Percentiles rank a stretch among this genome's conserved stretches.
phyloP scores from a whole-genome alignment of 2,888 invertebrate species.

The Empis stercorea region DNA sequence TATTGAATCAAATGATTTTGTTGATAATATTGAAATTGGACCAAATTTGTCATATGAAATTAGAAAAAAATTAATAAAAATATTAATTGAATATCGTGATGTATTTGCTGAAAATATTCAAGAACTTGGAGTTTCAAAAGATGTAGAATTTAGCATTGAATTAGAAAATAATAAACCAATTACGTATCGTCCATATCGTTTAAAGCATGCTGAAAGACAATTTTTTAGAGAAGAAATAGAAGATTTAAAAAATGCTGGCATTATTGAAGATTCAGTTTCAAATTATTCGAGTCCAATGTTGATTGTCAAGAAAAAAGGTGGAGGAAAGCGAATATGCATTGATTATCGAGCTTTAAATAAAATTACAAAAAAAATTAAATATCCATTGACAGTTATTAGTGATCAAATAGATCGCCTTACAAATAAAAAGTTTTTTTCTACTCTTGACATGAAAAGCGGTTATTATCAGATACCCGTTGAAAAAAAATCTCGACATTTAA shows the following conservation, averaged over 20 bases:
- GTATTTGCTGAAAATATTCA: constrained; percentile 8
- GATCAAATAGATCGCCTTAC: constrained; percentile 15
- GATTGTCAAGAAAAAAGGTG: constrained; percentile 20
- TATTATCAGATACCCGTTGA: constrained; percentile 18
- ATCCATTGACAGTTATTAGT: constrained; percentile 9
- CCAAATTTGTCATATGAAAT: not conserved
- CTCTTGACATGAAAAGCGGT: constrained; percentile 15
- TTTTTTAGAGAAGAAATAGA: constrained; percentile 9
- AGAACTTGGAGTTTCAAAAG: constrained; percentile 9
- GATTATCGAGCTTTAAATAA: constrained; percentile 20
- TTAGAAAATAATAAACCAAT: constrained; percentile 7
- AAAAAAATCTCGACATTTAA: constrained; percentile 14
- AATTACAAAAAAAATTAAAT: constrained; percentile 10
- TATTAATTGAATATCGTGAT: constrained; percentile 6
- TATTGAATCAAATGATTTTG: not conserved
- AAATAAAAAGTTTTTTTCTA: constrained; percentile 11
- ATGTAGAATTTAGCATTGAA: constrained; percentile 11
- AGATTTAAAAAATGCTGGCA: constrained; percentile 9
- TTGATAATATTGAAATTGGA: not conserved
- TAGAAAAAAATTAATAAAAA: constrained; percentile 5
- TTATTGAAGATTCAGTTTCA: constrained; percentile 12
- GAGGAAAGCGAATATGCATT: constrained; percentile 17
- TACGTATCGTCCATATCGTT: constrained; percentile 10
- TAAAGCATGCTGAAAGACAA: constrained; percentile 10
- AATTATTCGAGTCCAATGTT: constrained; percentile 14